Conservation (phyloP, 2,113 vertebrate genomes). For the Zeus faber region DNA sequence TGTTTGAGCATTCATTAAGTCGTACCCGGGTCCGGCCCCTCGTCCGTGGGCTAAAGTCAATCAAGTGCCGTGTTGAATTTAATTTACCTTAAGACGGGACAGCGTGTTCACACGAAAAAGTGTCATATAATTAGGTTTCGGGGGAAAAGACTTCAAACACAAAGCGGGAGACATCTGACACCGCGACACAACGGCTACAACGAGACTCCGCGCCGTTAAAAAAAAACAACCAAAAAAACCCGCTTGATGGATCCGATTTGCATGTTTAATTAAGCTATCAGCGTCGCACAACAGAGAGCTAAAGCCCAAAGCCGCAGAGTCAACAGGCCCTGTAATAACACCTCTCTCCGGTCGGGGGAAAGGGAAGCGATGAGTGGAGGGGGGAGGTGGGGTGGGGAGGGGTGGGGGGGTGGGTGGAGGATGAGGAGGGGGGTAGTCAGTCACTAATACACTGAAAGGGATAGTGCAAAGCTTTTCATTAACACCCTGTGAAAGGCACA, state of each 20-base stretch:
- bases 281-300: conserved; percentile 72
- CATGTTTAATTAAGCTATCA: conserved; percentile 84
- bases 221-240: too few species aligned
- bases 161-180: conserved; percentile 58
- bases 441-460: conserved; percentile 78
- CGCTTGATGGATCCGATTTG: conserved; percentile 74
- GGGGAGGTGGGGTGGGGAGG: conserved; percentile 44
- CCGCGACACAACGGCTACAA: conserved; percentile 57
- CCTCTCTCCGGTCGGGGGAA: conserved; percentile 69
- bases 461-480: conserved; percentile 91
- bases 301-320: conserved; percentile 81
- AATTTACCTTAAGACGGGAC: conserved; percentile 42
- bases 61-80: conserved; percentile 37
- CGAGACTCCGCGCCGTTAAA: conserved; percentile 65
- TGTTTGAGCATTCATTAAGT: too few species aligned
- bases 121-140: conserved; percentile 47
- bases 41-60: conserved; percentile 41
- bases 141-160: conserved; percentile 30
- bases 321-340: conserved; percentile 84
- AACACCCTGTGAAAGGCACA: conserved; percentile 88
- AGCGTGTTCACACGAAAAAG: conserved; percentile 41
- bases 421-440: conserved; percentile 70
- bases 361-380: conserved; percentile 45
- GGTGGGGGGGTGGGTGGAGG: conserved; percentile 47
- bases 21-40: too few species aligned